phyloP scores from a whole-genome alignment of 1,140 invertebrate genomes.

The Nomia melanderi region DNA sequence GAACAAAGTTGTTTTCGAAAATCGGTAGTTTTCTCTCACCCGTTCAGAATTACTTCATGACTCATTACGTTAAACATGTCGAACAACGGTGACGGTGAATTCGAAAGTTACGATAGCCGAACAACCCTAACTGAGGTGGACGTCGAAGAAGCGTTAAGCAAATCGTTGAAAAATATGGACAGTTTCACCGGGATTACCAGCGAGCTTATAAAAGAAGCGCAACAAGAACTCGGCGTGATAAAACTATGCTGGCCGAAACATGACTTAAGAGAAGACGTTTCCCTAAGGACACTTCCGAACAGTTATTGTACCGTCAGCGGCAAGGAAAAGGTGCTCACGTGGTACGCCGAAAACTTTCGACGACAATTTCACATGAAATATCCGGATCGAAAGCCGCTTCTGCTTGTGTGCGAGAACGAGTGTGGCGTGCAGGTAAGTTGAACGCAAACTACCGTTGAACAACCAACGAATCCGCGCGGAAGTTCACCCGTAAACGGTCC shows the following conservation, averaged over 20 bases:
- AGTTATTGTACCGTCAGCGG: slow-evolving; percentile 87
- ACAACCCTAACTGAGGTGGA: neutral
- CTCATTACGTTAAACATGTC: neutral
- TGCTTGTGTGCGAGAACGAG: slow-evolving; percentile 91
- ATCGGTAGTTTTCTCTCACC: neutral
- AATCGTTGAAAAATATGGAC: no score
- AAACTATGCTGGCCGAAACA: slow-evolving; percentile 82
- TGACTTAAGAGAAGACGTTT: slow-evolving; percentile 78
- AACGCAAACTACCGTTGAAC: neutral
- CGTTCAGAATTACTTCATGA: neutral
- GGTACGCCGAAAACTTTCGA: slow-evolving; percentile 92
- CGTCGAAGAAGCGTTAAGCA: neutral
- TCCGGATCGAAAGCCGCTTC: slow-evolving; percentile 85
- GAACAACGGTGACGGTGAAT: neutral
- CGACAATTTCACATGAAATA: slow-evolving; percentile 87
- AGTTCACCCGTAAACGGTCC: neutral
- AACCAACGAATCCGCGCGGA: neutral
- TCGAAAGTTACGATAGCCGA: slow-evolving; percentile 2
- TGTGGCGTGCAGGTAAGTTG: slow-evolving; percentile 86
- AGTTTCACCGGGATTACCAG: slow-evolving; percentile 64
- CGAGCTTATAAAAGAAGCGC: slow-evolving; percentile 75
- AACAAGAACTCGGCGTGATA: slow-evolving; percentile 80
- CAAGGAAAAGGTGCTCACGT: slow-evolving; percentile 89
- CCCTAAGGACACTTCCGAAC: slow-evolving; percentile 83
- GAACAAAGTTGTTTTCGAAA: neutral